Evolutionary conservation across 2,797 vertebrate genomes (phyloP), one percentile per base, ranked within the genome.

Genomic region (Periophthalmus magnuspinnatus): DNA sequence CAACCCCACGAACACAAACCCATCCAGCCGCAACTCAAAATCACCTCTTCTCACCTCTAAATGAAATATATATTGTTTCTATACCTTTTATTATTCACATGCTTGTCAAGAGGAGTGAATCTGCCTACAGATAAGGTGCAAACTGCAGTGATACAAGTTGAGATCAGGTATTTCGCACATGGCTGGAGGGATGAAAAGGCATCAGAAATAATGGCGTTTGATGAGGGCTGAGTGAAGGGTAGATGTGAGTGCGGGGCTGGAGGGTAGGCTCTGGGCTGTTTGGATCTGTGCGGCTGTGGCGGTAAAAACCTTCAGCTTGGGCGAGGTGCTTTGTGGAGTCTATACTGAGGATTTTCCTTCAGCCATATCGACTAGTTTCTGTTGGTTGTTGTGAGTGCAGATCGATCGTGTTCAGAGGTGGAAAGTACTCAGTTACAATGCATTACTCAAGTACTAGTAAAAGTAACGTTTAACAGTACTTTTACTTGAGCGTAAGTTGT

Each of bases 181-280:
- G 47, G 7, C 38, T 5, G 6, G 24, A 54, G 47, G 38, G 21
- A 38, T 67, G 10, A 59, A 5, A 45, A 13, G 16, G 9, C 28
- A 62, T 36, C 7, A 16, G 19, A 19, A 45, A 38, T 65, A 0
- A 19, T 33, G 16, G n/a, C 21, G 34, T 14, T 22, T 61, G 59
- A 61, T 36, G 59, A 41, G n/a, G 34, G 38, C 14, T 36, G 59
- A 41, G 59, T 22, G n/a, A 61, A 61, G 34, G 10, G 21, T 13
- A 41, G 59, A 69, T 47, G 58, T 2, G 38, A 45, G 11, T 21
- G 34, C n/a, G 19, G 36, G 5, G 59, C 59, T 61, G 34, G n/a
- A 34, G 41, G 28, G 33, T n/a, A 59, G 71, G 60, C 75, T 14
- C 52, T 36, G 66, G 24, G 59, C 59, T 61, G 59, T 61, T 61